Base-by-base conservation (phyloP, 2,113 vertebrate genomes). In the Sturnus vulgaris region DNA sequence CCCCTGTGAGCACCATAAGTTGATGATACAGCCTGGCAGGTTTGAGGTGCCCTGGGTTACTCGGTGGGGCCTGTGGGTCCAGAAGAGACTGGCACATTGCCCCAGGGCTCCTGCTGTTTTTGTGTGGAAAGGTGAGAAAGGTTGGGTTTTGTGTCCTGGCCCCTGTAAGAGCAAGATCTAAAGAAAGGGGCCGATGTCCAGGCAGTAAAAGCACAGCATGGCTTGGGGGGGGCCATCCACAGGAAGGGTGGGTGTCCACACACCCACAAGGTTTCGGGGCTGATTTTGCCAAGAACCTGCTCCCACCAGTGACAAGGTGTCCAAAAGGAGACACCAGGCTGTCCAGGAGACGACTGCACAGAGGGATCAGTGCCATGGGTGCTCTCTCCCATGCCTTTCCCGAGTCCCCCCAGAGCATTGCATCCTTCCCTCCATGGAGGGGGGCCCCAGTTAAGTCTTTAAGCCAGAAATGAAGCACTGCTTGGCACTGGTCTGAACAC, bases 401-500 rank as follows among this genome's bases (percentile, higher is more conserved):
- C 0, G 0, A 66, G 16, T 27, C 0, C 13, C 10, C 10, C 18
- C 12, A 2, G 42, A 70, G 19, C n/a, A 81, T 0, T 3, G 2
- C 37, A 69, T 49, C 50, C n/a, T 86, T 46, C 21, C 49, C 49
- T 33, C 49, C 25, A 7, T 0, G 20, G 12, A 73, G 23, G 6
- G 9, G 7, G 3, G 7, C 1, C 0, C 2, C 65, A 39, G 46
- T 8, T 31, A 15, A 64, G 53, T 27, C 39, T 82, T 86, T 39
- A 59, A 86, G 24, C 9, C 60, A 88, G 50, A 56, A 82, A 47
- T 30, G 37, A 85, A 88, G 27, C 0, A 0, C 33, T 10, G 12
- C n/a, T 64, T 31, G 42, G 53, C 3, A 2, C 70, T n/a, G 33
- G 7, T 30, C n/a, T 64, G 59, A 33, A 27, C n/a, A 49, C 21